Conservation (phyloP, 2,113 vertebrate species). For the Petaurus breviceps region DNA sequence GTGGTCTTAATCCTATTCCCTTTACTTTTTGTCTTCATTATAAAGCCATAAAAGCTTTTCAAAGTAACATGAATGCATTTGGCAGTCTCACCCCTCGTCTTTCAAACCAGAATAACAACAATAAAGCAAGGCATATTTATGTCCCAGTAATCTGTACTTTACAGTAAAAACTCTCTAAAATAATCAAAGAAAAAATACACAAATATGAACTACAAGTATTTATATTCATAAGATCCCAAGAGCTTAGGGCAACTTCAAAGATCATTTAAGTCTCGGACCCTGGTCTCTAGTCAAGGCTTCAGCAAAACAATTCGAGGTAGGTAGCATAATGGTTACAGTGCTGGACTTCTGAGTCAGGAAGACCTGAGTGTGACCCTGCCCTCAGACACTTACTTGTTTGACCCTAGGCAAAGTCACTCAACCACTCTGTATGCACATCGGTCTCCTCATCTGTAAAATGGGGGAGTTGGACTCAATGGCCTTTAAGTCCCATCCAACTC, state of each 20-base stretch:
- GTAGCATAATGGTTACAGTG: not conserved
- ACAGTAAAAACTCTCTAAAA: constrained; percentile 72
- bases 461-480: not conserved
- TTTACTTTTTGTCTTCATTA: constrained; percentile 79
- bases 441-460: not conserved
- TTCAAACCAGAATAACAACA: constrained; percentile 52
- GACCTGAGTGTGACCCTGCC: not conserved
- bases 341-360: not conserved
- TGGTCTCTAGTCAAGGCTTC: constrained; percentile 12
- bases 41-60: constrained; percentile 83
- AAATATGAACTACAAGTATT: constrained; percentile 57
- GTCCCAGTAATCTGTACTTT: constrained; percentile 64
- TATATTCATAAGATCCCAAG: constrained; percentile 44
- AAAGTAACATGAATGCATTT: constrained; percentile 80
- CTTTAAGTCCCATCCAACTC: not conserved
- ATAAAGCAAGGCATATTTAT: constrained; percentile 51
- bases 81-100: constrained; percentile 51
- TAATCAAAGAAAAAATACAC: constrained; percentile 67
- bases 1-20: constrained; percentile 68
- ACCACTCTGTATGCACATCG: not conserved
- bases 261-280: not conserved
- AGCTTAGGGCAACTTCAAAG: constrained; percentile 48
- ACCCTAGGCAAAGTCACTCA: not conserved
- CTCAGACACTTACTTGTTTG: not conserved
- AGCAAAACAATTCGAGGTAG: constrained; percentile 5